Evolutionary conservation across 2,797 vertebrate genomes (phyloP).

Genomic region (Mallotus villosus): DNA sequence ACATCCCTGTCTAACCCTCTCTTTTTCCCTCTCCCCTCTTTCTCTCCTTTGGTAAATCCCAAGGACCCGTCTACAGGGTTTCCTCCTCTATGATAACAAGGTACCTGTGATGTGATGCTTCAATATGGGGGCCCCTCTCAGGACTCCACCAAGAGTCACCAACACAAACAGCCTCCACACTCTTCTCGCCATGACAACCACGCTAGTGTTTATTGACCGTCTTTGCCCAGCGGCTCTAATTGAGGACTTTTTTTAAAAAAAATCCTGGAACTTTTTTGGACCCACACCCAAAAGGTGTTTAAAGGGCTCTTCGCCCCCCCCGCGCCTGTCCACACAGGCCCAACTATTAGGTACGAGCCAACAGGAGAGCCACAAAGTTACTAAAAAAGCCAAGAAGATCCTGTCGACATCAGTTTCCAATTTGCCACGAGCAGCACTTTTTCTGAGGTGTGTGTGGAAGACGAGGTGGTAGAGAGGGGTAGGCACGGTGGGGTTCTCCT

Average conservation of each 20-base stretch:
- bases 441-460: slow-evolving; percentile 10
- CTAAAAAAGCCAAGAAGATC: slow-evolving; percentile 37
- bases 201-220: slow-evolving; percentile 46
- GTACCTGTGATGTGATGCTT: slow-evolving; percentile 33
- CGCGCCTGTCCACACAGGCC: slow-evolving; percentile 33
- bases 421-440: slow-evolving; percentile 64
- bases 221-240: slow-evolving; percentile 5
- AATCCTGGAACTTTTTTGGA: slow-evolving; percentile 20
- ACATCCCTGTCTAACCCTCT: slow-evolving; percentile 33
- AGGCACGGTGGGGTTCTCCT: too few relatives aligned
- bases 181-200: slow-evolving; percentile 29
- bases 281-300: slow-evolving; percentile 39
- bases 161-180: slow-evolving; percentile 1
- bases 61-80: too few relatives aligned
- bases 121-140: slow-evolving; percentile 7
- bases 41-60: neutral
- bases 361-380: slow-evolving; percentile 41
- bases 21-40: neutral
- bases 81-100: slow-evolving; percentile 40
- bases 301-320: slow-evolving; percentile 8
- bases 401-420: slow-evolving; percentile 62
- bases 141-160: too few relatives aligned
- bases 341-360: slow-evolving; percentile 40
- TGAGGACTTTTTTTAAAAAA: slow-evolving; percentile 30
- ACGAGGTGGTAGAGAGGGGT: too few relatives aligned